A percentile compares a stretch with the other conserved stretches of the same genome.
These are phyloP conservation scores for Magallana angulata DNA, from an alignment of 1,140 invertebrate species.

Conservation along the genomic window DNA sequence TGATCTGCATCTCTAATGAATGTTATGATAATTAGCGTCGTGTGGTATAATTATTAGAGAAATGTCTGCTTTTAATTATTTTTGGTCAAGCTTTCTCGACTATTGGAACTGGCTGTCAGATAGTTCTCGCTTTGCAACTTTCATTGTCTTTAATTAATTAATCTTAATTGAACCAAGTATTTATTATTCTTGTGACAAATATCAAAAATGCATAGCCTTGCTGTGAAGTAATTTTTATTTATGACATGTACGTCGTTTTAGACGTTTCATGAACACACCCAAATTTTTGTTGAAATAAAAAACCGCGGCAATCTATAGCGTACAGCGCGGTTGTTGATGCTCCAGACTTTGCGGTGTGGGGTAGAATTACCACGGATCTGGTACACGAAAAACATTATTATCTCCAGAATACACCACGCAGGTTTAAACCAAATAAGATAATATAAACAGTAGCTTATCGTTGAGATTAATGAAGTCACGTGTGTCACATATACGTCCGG, in stretches of 20 bases:
- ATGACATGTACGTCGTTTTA: background rate
- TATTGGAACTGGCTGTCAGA: background rate
- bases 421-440: no score
- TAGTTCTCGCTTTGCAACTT: background rate
- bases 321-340: background rate
- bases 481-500: no score
- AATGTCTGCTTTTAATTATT: background rate
- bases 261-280: constrained; percentile 12
- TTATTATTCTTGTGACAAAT: background rate
- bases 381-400: no score
- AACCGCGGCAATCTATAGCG: background rate
- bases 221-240: background rate
- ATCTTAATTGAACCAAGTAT: background rate
- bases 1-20: constrained; percentile 5
- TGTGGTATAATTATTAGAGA: background rate
- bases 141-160: constrained; percentile 17
- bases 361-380: background rate
- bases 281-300: constrained; percentile 1
- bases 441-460: no score
- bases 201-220: constrained; percentile 20
- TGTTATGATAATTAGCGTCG: background rate
- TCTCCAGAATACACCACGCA: no score
- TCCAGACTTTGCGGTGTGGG: background rate
- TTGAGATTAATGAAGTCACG: no score
- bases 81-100: background rate